Evolutionary conservation across 2,797 vertebrate species (phyloP).

Genomic region (Champsocephalus gunnari): DNA sequence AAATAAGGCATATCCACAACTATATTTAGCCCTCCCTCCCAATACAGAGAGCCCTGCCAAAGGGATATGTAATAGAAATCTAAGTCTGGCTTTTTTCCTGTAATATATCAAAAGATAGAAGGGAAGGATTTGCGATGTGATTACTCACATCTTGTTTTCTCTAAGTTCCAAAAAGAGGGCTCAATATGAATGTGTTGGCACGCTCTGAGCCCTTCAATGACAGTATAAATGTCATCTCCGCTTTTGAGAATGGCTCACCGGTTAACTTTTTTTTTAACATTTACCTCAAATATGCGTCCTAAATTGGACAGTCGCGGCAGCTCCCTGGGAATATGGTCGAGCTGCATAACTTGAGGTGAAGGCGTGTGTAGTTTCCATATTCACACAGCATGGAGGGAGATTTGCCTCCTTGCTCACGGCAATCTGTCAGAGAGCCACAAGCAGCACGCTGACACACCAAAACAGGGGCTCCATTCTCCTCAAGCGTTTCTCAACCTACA

Average conservation of each 20-base stretch:
- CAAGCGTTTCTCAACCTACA: slow-evolving; percentile 73
- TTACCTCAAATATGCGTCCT: slow-evolving; percentile 75
- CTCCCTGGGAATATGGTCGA: slow-evolving; percentile 64
- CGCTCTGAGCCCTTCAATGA: slow-evolving; percentile 50
- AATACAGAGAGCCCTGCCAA: slow-evolving; percentile 23
- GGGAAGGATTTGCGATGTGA: slow-evolving; percentile 54
- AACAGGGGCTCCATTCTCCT: slow-evolving; percentile 78
- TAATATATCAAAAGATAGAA: slow-evolving; percentile 61
- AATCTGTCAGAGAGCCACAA: slow-evolving; percentile 78
- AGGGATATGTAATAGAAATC: slow-evolving; percentile 46
- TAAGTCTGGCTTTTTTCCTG: slow-evolving; percentile 50
- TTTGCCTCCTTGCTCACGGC: slow-evolving; percentile 71
- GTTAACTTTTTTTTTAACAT: slow-evolving; percentile 36
- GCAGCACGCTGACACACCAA: slow-evolving; percentile 72
- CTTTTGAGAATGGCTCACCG: slow-evolving; percentile 66
- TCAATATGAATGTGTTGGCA: slow-evolving; percentile 63
- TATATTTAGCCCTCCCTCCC: slow-evolving; percentile 47
- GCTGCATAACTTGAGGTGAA: slow-evolving; percentile 75
- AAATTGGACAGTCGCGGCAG: slow-evolving; percentile 62
- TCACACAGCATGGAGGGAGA: slow-evolving; percentile 64
- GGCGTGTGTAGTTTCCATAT: slow-evolving; percentile 76
- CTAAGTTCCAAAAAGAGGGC: slow-evolving; percentile 33
- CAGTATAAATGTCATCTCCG: slow-evolving; percentile 74
- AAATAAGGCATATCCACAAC: slow-evolving; percentile 28
- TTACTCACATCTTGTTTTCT: slow-evolving; percentile 65